Conservation (phyloP, 2,888 invertebrate species). For the Platycnemis pennipes region DNA sequence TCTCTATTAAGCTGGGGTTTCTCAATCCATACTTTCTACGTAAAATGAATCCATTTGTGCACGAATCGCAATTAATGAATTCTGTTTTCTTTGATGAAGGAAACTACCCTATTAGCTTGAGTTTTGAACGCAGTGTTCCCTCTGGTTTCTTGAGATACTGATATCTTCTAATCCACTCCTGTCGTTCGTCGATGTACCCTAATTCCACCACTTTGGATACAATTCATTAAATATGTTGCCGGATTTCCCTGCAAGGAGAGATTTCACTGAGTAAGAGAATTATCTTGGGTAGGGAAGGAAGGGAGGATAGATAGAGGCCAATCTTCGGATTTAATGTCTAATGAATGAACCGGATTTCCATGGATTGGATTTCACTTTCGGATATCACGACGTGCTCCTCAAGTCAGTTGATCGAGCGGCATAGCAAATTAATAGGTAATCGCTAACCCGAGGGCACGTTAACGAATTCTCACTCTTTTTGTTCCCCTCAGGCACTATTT, state of each 20-base stretch:
- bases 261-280: background rate
- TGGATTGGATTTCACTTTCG: background rate
- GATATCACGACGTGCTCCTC: background rate
- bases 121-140: background rate
- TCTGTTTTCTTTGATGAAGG: too few species aligned
- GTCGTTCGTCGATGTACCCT: background rate
- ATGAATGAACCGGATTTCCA: background rate
- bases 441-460: background rate
- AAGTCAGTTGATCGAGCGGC: background rate
- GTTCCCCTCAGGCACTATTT: too few species aligned
- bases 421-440: background rate
- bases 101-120: too few species aligned
- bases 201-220: background rate
- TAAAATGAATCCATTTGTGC: too few species aligned
- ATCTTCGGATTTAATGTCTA: background rate
- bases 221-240: background rate
- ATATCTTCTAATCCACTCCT: too few species aligned
- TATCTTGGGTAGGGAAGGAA: background rate
- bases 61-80: too few species aligned
- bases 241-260: background rate
- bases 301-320: background rate
- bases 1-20: too few species aligned
- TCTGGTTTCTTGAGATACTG: background rate
- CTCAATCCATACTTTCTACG: too few species aligned
- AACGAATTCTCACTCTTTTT: too few species aligned